Percentiles rank a stretch among this genome's conserved stretches.
phyloP scores from a whole-genome alignment of 2,797 vertebrate genomes.

The Rachycentron canadum region DNA sequence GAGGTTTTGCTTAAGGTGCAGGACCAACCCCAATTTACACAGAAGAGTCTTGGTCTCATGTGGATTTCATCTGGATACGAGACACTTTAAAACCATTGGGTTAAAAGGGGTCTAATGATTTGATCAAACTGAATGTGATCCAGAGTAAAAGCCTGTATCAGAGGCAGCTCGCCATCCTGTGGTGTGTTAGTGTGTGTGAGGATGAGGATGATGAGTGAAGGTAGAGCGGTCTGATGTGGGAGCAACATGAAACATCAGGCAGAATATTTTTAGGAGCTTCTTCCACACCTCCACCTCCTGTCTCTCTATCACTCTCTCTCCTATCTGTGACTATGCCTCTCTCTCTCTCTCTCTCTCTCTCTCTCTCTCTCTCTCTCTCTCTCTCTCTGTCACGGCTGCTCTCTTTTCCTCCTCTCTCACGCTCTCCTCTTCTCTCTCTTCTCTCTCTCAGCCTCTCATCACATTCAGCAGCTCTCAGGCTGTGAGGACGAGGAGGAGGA shows the following conservation, averaged over 20 bases:
- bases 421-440: neutral
- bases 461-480: conserved; percentile 56
- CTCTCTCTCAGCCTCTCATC: conserved; percentile 40
- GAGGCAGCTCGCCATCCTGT: neutral
- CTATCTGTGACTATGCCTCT: conserved; percentile 24
- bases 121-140: neutral
- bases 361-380: conserved; percentile 3
- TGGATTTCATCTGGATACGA: neutral
- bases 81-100: neutral
- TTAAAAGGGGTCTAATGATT: neutral
- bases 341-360: neutral
- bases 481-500: conserved; percentile 55
- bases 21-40: no score
- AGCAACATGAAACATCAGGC: conserved; percentile 71
- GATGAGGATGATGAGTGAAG: conserved; percentile 33
- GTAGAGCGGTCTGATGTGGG: conserved; percentile 52
- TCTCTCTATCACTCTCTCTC: conserved; percentile 49
- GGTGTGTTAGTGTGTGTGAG: neutral
- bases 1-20: neutral
- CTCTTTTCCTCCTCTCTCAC: conserved; percentile 15
- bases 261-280: conserved; percentile 76
- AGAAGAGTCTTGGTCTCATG: neutral
- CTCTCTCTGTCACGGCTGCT: conserved; percentile 1
- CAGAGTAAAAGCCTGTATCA: neutral
- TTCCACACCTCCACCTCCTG: conserved; percentile 63